Base-by-base conservation (phyloP, 2,888 invertebrate species). In the Eristalis tenax region DNA sequence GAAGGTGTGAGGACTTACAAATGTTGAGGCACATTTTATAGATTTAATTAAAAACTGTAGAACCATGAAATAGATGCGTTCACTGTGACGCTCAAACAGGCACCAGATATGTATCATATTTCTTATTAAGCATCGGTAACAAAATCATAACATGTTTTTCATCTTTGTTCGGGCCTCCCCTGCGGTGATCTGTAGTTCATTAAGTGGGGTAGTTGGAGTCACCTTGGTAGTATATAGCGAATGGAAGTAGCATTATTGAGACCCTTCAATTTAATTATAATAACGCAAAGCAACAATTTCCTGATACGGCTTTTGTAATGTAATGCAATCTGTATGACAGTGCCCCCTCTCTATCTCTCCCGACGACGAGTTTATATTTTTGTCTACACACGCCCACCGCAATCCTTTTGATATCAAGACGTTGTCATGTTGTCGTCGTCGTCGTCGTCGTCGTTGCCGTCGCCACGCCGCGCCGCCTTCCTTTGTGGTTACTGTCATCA, bases 21-120 rank as follows among this genome's bases (percentile, higher is more conserved):
- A 88, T 85, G 85, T 82, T 85, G 82, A 70, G 74, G 78, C 81
- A 86, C 88, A 85, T 82, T 88, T 88, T 88, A 88, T 85, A 85
- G 88, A 88, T 85, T 88, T 88, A 88, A 88, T 88, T 88, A 88
- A 88, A 88, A 78, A 88, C 78, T 82, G 79, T 86, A 75, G 69
- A 83, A 65, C 75, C 83, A 64, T 78, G 86, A 83, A 74, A 77
- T 81, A 76, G 28, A 56, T 35, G 38, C 59, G 26, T 35, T n/a
- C 18, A 13, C 22, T 32, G 59, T 35, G 61, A 40, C 38, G 66
- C 50, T 50, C 35, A 35, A 35, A 8, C 11, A 0, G 35, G 11
- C 35, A 11, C 4, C 35, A 11, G 11, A 35, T 35, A 11, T 35
- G 35, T 35, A 28, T 28, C 28, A 28, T 28, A 28, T 35, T 35